A percentile compares a stretch with the other conserved stretches of the same genome.
phyloP scores from a whole-genome alignment of 2,113 vertebrate species.

The Heterocephalus glaber region DNA sequence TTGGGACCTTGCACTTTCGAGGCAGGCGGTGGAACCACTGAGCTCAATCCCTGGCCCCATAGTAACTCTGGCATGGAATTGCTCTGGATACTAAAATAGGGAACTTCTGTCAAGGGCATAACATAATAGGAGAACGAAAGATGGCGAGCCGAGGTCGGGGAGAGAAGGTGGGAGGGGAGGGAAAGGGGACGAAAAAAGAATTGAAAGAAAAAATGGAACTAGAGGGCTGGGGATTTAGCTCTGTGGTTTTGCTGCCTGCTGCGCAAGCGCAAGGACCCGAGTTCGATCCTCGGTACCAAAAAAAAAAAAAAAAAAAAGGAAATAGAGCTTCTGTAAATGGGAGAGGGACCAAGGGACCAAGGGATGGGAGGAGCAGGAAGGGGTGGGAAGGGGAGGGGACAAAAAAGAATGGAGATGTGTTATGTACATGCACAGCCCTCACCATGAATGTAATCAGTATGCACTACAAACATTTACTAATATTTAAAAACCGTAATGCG shows the following conservation, averaged over 20 bases:
- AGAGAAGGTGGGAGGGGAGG: neutral
- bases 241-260: too few species aligned
- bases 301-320: neutral
- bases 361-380: neutral
- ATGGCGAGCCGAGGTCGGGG: neutral
- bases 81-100: neutral
- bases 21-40: too few species aligned
- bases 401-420: neutral
- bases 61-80: neutral
- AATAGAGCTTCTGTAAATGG: neutral
- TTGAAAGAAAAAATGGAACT: neutral
- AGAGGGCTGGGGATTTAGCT: too few species aligned
- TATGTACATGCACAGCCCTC: neutral
- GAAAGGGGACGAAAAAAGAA: neutral
- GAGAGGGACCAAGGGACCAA: neutral
- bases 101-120: neutral
- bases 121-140: neutral
- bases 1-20: too few species aligned
- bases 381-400: neutral
- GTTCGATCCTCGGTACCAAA: too few species aligned
- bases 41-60: too few species aligned
- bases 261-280: too few species aligned
- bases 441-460: neutral
- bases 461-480: neutral
- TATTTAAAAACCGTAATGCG: neutral